Evolutionary conservation across 2,888 invertebrate genomes (phyloP), one percentile per base, ranked within the genome.

Genomic region (Caenorhabditis zanzibari): DNA sequence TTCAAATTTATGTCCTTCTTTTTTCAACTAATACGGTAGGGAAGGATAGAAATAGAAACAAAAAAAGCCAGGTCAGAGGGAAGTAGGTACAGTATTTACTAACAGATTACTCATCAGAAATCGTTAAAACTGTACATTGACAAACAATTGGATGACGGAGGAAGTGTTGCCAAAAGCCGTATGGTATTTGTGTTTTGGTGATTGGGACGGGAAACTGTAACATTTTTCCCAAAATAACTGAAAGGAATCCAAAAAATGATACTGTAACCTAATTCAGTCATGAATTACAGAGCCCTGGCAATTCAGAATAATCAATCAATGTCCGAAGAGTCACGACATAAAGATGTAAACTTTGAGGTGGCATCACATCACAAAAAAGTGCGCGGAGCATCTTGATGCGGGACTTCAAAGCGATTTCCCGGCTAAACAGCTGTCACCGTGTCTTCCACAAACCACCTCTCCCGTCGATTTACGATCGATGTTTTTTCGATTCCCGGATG

Each of bases 401-500:
- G 72, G 72, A 75, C 75, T 56, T 75, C 75, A 75, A 75, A 75
- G 75, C 58, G 75, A 19, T 58, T 32, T 28, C 41, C 19, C 38
- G 54, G 14, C 47, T 12, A 38, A 68, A 38, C 75, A 75, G 75
- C 75, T 75, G 75, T 68, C 71, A 22, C 44, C 1, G 19, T 26
- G 19, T 54, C 63, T n/a, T 9, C 44, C 26, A 26, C 63, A 44
- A 63, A 32, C 58, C 69, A 28, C 44, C 35, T 19, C 38, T 54
- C 24, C 38, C 66, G 49, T 35, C 68, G 76, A 76, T 76, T 76
- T 76, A 76, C 76, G 76, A 76, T 69, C 68, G 61, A 76, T 76
- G 76, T 76, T 76, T 76, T 76, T 76, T 76, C 76, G 76, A 76
- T 76, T 76, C 61, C 68, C 74, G 28, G 52, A 76, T 76, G 76